A percentile compares a stretch with the other conserved stretches of the same genome.
phyloP scores from a whole-genome alignment of 1,140 invertebrate genomes.

The Halesus radiatus region DNA sequence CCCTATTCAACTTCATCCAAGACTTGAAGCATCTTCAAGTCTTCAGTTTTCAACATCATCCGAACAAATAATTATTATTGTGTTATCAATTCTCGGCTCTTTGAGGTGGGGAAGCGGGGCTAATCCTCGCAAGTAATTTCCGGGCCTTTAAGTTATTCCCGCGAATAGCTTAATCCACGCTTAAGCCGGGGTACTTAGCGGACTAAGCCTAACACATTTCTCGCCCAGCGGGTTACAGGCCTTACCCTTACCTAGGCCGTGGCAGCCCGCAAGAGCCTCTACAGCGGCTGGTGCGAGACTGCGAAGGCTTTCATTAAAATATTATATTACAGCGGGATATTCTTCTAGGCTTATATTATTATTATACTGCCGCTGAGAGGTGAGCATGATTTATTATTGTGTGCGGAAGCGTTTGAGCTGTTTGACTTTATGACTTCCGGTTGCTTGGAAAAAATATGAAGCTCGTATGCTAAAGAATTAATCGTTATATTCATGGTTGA shows the following conservation, averaged over 20 bases:
- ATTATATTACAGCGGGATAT: constrained; percentile 17
- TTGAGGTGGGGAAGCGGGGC: neutral
- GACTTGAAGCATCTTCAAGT: neutral
- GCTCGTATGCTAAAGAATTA: too few species aligned
- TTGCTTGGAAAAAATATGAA: too few species aligned
- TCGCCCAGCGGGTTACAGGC: neutral
- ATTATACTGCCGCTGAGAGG: too few species aligned
- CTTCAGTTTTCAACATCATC: neutral
- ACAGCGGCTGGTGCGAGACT: too few species aligned
- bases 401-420: too few species aligned
- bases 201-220: constrained; percentile 34
- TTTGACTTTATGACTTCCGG: too few species aligned
- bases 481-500: too few species aligned
- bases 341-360: neutral
- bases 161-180: constrained; percentile 36
- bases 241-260: too few species aligned
- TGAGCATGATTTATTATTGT: too few species aligned
- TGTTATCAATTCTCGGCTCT: constrained; percentile 18
- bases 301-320: constrained; percentile 33
- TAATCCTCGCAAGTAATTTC: constrained; percentile 23
- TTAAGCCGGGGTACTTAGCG: constrained; percentile 9
- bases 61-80: constrained; percentile 12
- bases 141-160: constrained; percentile 28
- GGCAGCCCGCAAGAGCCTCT: neutral
- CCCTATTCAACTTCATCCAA: neutral